Base-by-base conservation (phyloP, 2,113 vertebrate species). In the Psilopsiagon aymara region DNA sequence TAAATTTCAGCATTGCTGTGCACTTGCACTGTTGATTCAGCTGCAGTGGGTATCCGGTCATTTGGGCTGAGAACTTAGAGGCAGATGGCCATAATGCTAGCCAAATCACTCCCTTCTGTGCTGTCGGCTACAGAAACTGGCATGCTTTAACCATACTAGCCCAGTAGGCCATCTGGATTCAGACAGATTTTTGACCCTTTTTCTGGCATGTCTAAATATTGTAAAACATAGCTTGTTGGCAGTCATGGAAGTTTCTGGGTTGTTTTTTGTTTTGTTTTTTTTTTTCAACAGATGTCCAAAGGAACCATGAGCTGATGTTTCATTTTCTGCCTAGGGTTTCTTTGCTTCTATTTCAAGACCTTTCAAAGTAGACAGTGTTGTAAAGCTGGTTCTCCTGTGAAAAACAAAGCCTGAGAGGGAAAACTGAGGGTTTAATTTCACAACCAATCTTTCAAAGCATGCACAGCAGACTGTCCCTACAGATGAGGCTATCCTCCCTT, bases 91-190 rank as follows among this genome's bases (percentile, higher is more conserved):
- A 47, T 24, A 35, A 35, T 10, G 52, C 13, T 37, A 1, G 70
- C 90, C 92, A 82, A 93, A 87, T 66, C 52, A 0, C 52, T 94
- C 88, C 75, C 78, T 82, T 31, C 85, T 25, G 81, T 27, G 79
- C 85, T 43, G 28, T 10, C 85, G 88, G 55, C 92, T 43, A 20
- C 69, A 71, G 78, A 55, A 90, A 3, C 66, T 90, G 94, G 81
- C 70, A 55, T 47, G 55, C 78, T 69, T 53, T 52, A 74, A 52
- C 74, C 47, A 47, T 59, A 9, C 74, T 76, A 87, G 94, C 95
- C 94, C 92, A 73, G 47, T 2, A 90, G 92, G 66, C 96, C 90
- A 73, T 88, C 82, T 94, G 95, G 79, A 80, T 52, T 28, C 78
- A 62, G 52, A 8, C 18, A 62, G 82, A 73, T 15, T 52, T 71